Percentiles rank a stretch among this genome's conserved stretches.
Evolutionary conservation across 92 coral and sea anemone species (phyloP).

Genomic region (Siderastrea radians): DNA sequence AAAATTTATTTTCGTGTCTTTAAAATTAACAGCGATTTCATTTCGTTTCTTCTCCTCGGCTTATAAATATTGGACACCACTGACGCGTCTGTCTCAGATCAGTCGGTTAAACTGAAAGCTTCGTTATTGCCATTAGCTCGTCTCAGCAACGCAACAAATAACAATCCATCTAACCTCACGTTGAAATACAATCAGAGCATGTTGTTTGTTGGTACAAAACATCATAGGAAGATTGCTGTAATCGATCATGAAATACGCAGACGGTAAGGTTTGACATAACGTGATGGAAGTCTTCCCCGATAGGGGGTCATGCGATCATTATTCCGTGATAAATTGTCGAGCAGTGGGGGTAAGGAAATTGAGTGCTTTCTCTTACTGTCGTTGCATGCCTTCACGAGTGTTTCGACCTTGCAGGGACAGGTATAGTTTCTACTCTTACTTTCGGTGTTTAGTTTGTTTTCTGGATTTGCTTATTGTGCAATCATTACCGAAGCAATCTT

Average conservation of each 20-base stretch:
- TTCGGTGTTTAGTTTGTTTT: not conserved
- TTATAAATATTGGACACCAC: not conserved
- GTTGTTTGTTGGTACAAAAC: not conserved
- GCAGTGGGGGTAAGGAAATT: constrained; percentile 27
- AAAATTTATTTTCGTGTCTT: not conserved
- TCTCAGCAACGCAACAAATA: not conserved
- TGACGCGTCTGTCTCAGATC: not conserved
- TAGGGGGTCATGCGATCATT: not conserved
- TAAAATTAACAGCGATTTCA: not conserved
- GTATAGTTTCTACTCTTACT: not conserved
- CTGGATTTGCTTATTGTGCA: not conserved
- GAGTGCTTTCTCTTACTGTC: not conserved
- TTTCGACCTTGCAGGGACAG: not conserved
- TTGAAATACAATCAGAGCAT: not conserved
- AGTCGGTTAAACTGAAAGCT: not conserved
- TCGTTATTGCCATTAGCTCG: not conserved
- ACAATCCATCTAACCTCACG: not conserved
- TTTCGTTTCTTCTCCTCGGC: not conserved
- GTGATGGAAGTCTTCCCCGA: not conserved
- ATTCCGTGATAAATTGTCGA: not conserved
- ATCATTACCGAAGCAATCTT: constrained; percentile 15
- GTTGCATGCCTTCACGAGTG: not conserved
- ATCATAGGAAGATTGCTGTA: not conserved
- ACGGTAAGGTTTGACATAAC: constrained; percentile 15
- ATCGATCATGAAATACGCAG: not conserved